phyloP scores from a whole-genome alignment of 2,888 invertebrate genomes.

The Atrina japonica region DNA sequence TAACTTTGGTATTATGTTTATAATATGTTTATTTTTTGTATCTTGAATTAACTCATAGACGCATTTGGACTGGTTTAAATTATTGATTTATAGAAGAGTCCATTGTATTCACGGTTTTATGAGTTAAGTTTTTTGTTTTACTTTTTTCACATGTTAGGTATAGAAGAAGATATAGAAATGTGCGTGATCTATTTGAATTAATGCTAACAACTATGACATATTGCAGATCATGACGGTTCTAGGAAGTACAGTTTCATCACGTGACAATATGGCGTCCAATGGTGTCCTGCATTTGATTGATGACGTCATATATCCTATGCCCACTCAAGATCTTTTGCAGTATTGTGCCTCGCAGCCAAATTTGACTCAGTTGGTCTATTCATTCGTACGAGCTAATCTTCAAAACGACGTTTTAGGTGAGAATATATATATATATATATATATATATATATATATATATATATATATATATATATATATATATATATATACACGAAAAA shows the following conservation, averaged over 20 bases:
- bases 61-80: not conserved
- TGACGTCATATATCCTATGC: conserved; percentile 37
- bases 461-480: no score
- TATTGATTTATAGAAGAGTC: no score
- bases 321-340: conserved; percentile 26
- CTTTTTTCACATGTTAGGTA: no score
- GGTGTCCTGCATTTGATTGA: conserved; percentile 41
- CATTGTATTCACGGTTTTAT: no score
- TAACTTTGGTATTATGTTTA: not conserved
- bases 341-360: conserved; percentile 32
- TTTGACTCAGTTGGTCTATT: conserved; percentile 37
- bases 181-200: no score
- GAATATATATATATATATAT: no score
- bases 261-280: conserved; percentile 31
- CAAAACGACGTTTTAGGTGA: conserved; percentile 32
- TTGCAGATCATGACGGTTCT: conserved; percentile 33
- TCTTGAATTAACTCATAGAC: not conserved
- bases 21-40: not conserved
- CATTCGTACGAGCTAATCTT: conserved; percentile 33
- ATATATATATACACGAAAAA: no score
- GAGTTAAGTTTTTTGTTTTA: no score
- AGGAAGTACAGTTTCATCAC: conserved; percentile 26
- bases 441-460: no score
- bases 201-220: not conserved
- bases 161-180: no score